phyloP scores from a whole-genome alignment of 2,797 vertebrate species.

The Menidia menidia region DNA sequence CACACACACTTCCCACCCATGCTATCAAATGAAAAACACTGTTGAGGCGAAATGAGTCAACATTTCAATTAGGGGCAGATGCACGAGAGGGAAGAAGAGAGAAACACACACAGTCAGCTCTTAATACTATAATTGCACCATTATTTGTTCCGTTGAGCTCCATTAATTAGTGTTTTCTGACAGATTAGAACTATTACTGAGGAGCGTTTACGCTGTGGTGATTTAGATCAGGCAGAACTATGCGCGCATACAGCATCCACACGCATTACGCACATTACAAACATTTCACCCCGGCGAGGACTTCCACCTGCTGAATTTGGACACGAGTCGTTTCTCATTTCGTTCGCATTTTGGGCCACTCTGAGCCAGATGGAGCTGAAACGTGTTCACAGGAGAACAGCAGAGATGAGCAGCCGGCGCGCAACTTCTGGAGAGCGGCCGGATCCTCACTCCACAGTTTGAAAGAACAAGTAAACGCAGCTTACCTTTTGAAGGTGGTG shows the following conservation, averaged over 20 bases:
- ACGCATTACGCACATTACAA: not conserved
- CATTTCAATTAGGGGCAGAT: slow-evolving; percentile 50
- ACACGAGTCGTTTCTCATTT: not conserved
- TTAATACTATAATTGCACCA: slow-evolving; percentile 48
- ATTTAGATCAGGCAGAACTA: too few species aligned
- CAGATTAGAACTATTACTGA: slow-evolving; percentile 31
- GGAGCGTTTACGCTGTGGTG: not conserved
- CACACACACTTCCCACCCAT: slow-evolving; percentile 15
- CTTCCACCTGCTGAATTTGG: too few species aligned
- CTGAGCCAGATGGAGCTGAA: not conserved
- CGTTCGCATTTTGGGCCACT: not conserved
- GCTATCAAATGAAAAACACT: slow-evolving; percentile 50
- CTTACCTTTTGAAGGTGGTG: slow-evolving; percentile 61
- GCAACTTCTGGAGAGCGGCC: not conserved
- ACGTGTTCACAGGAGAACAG: not conserved
- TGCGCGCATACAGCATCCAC: too few species aligned
- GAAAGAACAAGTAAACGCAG: slow-evolving; percentile 4
- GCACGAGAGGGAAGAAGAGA: slow-evolving; percentile 39
- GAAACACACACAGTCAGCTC: slow-evolving; percentile 42
- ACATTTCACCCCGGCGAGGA: too few species aligned
- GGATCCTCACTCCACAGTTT: not conserved
- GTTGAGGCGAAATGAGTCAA: slow-evolving; percentile 49
- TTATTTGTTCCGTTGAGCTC: slow-evolving; percentile 15
- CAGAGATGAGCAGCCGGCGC: not conserved
- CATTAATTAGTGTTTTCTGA: slow-evolving; percentile 12